Base-by-base conservation (phyloP, 1,140 invertebrate species). In the Yoshiicerus persimilis region DNA sequence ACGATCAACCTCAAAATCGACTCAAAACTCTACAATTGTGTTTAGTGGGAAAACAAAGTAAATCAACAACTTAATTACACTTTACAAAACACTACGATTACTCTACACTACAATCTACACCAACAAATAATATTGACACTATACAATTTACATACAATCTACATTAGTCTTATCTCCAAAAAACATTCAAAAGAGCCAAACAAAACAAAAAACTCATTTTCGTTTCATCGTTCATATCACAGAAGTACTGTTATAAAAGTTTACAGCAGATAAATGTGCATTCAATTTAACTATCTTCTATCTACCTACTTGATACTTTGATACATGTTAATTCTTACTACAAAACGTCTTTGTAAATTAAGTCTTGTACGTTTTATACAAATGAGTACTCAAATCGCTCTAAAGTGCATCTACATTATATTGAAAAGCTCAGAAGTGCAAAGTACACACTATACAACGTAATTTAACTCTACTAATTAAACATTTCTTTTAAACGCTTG, bases 141-240 rank as follows among this genome's bases (percentile, higher is more conserved):
- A 56, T 30, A 70, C 10, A 70, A 27, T 3, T 30, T 30, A 70
- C 25, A 66, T 70, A 70, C 66, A 70, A 30, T 70, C 5, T 20
- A 11, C 47, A n/a, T 11, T 41, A 41, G 39, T 41, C 39, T 56
- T 20, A 56, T n/a, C 47, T 56, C 20, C 13, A 56, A 56, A n/a
- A 70, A n/a, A 80, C 75, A 80, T 80, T 38, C 75, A 80, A 34
- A 80, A 80, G 75, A 80, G 75, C 75, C 30, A 38, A 80, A 80
- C 30, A n/a, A 23, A 80, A 80, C n/a, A 80, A 56, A 56, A 56
- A 56, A 56, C 47, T n/a, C n/a, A 3, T 56, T 47, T 56, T 56
- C 13, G n/a, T 56, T 20, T 56, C 47, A 56, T 80, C 23, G 75
- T 80, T 80, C 30, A 80, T 80, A 80, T 80, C 75, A 36, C 75